A percentile compares a stretch with the other conserved stretches of the same genome.
Conservation (phyloP, 2,888 invertebrate species). For the Drosophila sordidapex region DNA sequence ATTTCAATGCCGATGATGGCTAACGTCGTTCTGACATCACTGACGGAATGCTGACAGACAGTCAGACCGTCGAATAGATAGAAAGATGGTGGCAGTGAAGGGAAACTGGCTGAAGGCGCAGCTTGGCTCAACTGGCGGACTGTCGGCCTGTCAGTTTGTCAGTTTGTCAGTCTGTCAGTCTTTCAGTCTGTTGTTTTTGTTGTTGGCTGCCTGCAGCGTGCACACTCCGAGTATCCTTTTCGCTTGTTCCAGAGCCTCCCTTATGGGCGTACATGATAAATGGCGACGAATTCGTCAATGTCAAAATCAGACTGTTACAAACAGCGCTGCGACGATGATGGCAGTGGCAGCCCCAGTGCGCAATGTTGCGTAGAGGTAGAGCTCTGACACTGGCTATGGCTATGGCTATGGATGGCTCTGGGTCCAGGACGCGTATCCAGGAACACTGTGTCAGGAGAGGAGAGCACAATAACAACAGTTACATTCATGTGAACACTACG, state of each 20-base stretch:
- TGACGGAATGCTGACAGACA: constrained; percentile 80
- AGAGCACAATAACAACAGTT: constrained; percentile 38
- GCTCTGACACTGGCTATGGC: constrained; percentile 44
- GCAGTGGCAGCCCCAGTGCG: constrained; percentile 42
- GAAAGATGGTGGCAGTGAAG: constrained; percentile 22
- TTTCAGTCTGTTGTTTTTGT: constrained; percentile 18
- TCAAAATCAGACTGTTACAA: constrained; percentile 86
- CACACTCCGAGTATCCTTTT: constrained; percentile 77
- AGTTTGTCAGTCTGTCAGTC: constrained; percentile 7
- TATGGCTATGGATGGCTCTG: constrained; percentile 41
- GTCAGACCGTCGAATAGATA: constrained; percentile 19
- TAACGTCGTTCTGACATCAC: constrained; percentile 45
- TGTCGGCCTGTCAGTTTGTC: constrained; percentile 4
- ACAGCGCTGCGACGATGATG: constrained; percentile 67
- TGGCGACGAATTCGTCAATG: constrained; percentile 85
- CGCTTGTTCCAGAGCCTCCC: constrained; percentile 65
- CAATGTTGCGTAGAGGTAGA: constrained; percentile 58
- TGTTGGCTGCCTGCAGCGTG: constrained; percentile 61
- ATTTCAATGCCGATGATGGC: constrained; percentile 78
- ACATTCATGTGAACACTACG: constrained; percentile 17
- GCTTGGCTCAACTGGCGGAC: constrained; percentile 45
- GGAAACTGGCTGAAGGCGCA: constrained; percentile 28
- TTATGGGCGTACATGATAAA: constrained; percentile 85
- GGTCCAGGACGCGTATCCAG: constrained; percentile 52
- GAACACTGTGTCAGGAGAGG: constrained; percentile 10